A percentile compares a stretch with the other conserved stretches of the same genome.
Conservation (phyloP, 1,140 invertebrate species). For the Bombyx mori region ASM3026992v2 NC_085119.1:8364501-8365000, state of each 20-base stretch:
- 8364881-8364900: conserved; percentile 24
- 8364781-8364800: conserved; percentile 54
- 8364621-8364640: no score
- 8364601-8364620: no score
- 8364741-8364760: conserved; percentile 32
- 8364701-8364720: conserved; percentile 17
- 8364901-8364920: conserved; percentile 32
- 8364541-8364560: no score
- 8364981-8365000: no score
- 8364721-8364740: conserved; percentile 44
- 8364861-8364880: conserved; percentile 31
- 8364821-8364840: conserved; percentile 49
- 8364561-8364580: no score
- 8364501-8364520: no score
- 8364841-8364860: conserved; percentile 41
- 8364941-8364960: not conserved
- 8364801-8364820: conserved; percentile 38
- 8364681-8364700: not conserved
- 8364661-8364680: no score
- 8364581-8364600: no score
- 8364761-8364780: conserved; percentile 30
- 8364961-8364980: no score
- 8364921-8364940: conserved; percentile 1
- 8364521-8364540: no score
- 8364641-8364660: no score